These are phyloP conservation scores for Sceliomorpha sp. DNA, from an alignment of 2,888 invertebrate species.

Conservation along the genomic window DNA sequence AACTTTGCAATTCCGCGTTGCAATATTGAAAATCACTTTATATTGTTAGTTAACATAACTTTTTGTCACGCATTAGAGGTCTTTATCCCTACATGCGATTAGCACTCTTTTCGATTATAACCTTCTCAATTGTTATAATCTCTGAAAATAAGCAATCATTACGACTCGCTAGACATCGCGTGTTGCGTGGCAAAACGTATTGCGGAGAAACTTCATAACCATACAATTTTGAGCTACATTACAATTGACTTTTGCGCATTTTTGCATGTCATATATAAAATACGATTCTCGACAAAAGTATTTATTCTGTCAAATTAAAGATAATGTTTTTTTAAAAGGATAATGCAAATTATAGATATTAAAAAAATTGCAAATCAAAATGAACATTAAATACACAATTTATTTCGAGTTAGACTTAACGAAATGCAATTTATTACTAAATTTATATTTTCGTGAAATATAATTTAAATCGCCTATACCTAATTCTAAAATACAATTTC, in stretches of 20 bases:
- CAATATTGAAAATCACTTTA: no score
- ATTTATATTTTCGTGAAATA: no score
- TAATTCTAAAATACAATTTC: no score
- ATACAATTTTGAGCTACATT: slow-evolving; percentile 34
- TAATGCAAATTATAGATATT: no score
- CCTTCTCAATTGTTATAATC: slow-evolving; percentile 39
- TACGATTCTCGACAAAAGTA: background rate
- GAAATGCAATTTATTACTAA: no score
- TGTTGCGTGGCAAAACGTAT: slow-evolving; percentile 42
- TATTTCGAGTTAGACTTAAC: no score
- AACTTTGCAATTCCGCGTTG: background rate
- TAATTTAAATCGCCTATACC: no score
- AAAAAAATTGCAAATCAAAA: no score
- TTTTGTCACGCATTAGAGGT: slow-evolving; percentile 36
- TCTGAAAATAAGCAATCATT: slow-evolving; percentile 49
- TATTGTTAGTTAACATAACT: slow-evolving; percentile 35
- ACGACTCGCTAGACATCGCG: slow-evolving; percentile 39
- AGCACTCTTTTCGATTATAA: slow-evolving; percentile 36
- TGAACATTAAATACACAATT: no score
- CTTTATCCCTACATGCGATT: slow-evolving; percentile 41
- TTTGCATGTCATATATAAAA: slow-evolving; percentile 20
- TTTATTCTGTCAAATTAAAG: no score
- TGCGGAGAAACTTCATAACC: slow-evolving; percentile 41
- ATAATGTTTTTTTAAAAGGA: no score
- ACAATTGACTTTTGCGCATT: slow-evolving; percentile 48